These are phyloP conservation scores for Coccyzus lansbergi DNA, from an alignment of 2,797 vertebrate species.

Conservation along the genomic window DNA sequence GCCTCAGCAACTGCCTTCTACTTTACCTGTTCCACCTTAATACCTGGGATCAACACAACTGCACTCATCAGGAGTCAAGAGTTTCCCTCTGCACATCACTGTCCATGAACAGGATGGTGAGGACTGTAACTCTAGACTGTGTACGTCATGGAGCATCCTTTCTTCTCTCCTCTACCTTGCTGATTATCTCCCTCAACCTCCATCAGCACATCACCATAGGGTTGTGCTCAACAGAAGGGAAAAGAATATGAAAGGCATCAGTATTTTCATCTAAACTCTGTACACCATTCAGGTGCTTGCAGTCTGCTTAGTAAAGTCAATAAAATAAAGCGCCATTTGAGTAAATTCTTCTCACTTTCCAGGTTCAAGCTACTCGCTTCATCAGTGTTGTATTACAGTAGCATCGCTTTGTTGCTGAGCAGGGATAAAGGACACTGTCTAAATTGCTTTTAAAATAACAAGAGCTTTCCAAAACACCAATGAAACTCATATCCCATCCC, in stretches of 20 bases:
- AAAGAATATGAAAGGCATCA: not conserved
- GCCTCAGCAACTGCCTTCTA: not conserved
- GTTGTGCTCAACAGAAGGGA: not conserved
- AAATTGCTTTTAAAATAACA: not conserved
- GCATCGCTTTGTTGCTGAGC: not conserved
- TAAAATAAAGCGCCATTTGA: not conserved
- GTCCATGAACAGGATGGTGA: not conserved
- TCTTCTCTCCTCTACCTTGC: not conserved
- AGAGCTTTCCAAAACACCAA: not conserved
- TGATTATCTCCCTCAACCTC: accelerated
- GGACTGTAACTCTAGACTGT: not conserved
- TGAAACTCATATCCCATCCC: not conserved
- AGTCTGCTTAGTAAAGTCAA: not conserved
- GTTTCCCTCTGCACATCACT: not conserved
- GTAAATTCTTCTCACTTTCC: not conserved
- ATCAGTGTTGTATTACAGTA: not conserved
- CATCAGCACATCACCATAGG: not conserved
- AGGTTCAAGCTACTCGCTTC: not conserved
- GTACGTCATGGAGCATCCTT: not conserved
- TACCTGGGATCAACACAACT: not conserved
- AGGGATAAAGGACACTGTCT: not conserved
- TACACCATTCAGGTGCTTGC: not conserved
- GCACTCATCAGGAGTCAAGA: not conserved
- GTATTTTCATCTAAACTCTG: not conserved
- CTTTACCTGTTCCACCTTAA: not conserved